Evolutionary conservation across 2,888 invertebrate genomes (phyloP).

Genomic region (Sarcophaga variegata): DNA sequence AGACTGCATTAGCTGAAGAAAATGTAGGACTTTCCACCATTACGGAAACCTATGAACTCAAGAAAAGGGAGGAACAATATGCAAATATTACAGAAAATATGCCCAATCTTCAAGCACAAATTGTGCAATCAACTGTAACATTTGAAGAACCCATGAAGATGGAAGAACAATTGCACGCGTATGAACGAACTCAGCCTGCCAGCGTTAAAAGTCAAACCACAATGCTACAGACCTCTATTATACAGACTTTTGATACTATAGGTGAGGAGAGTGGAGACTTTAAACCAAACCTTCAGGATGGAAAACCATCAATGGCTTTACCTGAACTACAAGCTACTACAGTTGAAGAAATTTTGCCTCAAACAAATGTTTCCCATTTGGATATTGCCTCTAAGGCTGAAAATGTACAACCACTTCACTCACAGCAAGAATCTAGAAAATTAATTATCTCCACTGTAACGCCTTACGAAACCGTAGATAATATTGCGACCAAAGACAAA

Average conservation of each 20-base stretch:
- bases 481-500: conserved; percentile 59
- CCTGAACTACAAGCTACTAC: conserved; percentile 74
- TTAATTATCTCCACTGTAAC: conserved; percentile 71
- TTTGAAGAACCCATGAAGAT: conserved; percentile 73
- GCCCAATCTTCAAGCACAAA: conserved; percentile 70
- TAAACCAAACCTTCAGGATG: conserved; percentile 65
- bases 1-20: conserved; percentile 75
- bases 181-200: conserved; percentile 49
- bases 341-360: conserved; percentile 73
- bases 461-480: conserved; percentile 72
- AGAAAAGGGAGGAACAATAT: conserved; percentile 66
- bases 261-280: conserved; percentile 73
- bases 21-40: conserved; percentile 73
- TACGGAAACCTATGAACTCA: conserved; percentile 74
- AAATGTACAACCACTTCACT: conserved; percentile 47
- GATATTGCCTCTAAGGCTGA: conserved; percentile 12
- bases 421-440: conserved; percentile 66
- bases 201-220: conserved; percentile 62
- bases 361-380: conserved; percentile 70
- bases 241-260: conserved; percentile 74
- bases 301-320: conserved; percentile 59
- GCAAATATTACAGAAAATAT: conserved; percentile 70
- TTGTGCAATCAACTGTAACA: conserved; percentile 71
- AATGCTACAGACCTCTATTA: conserved; percentile 70
- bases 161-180: conserved; percentile 10